These are phyloP conservation scores for Psettodes erumei DNA, from an alignment of 2,113 vertebrate genomes.

Conservation along the genomic window DNA sequence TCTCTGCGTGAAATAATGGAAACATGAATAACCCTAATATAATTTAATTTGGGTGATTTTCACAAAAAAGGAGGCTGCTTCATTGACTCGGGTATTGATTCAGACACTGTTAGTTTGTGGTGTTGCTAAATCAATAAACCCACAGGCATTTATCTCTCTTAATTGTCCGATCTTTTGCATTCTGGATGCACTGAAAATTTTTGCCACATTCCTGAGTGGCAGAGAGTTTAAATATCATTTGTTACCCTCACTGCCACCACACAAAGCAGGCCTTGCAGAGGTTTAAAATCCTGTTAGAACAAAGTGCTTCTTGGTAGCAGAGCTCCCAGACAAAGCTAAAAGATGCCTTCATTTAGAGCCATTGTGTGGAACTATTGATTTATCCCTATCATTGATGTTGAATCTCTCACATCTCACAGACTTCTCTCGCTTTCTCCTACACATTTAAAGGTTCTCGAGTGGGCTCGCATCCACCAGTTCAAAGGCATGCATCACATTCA, in stretches of 20 bases:
- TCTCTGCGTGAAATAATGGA: not conserved
- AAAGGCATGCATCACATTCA: conserved; percentile 14
- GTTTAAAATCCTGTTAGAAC: conserved; percentile 38
- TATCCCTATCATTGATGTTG: conserved; percentile 56
- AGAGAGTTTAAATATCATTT: conserved; percentile 1
- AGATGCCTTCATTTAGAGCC: conserved; percentile 52
- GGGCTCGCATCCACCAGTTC: conserved; percentile 44
- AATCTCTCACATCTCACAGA: conserved; percentile 56
- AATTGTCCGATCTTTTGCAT: not conserved
- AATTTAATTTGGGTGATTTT: conserved; percentile 32
- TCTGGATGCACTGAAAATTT: conserved; percentile 11
- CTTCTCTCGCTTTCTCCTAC: conserved; percentile 51
- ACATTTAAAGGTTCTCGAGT: conserved; percentile 52
- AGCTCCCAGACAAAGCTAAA: conserved; percentile 58
- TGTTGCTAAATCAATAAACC: conserved; percentile 29
- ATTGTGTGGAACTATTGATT: conserved; percentile 71
- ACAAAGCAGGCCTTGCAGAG: not conserved
- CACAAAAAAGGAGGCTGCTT: not conserved
- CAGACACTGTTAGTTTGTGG: conserved; percentile 2
- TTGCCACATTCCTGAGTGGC: conserved; percentile 11
- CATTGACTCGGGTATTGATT: conserved; percentile 16
- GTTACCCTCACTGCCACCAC: not conserved
- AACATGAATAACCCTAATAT: conserved; percentile 2
- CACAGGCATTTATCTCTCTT: not conserved
- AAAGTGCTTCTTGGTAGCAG: conserved; percentile 43